Base-by-base conservation (phyloP, 2,797 vertebrate species). In the Hafferia zeledoni region DNA sequence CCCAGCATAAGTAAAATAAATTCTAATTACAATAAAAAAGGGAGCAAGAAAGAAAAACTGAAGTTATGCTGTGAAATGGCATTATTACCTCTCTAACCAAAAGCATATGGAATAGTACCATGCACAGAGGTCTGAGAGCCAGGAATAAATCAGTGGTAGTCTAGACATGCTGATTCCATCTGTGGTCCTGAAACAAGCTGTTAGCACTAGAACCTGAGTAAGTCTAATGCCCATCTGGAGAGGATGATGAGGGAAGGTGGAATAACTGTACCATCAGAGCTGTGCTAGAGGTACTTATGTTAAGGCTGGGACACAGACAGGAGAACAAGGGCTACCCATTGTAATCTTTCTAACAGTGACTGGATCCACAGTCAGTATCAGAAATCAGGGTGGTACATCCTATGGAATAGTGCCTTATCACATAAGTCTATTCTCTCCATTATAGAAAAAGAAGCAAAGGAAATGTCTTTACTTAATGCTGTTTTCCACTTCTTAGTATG, bases 61-160 rank as follows among this genome's bases (percentile, higher is more conserved):
- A 46, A 79, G n/a, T 64, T 93, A 6, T n/a, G 33, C 59, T 72
- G n/a, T 91, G 80, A 94, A 94, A 84, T 74, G 71, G 52, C 91
- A 94, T 88, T 89, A 93, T 93, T 95, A 49, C 85, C 80, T 81
- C 82, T 77, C 43, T 91, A 93, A 94, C 67, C 91, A 76, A 78
- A 96, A 91, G 87, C 95, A 94, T 89, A 94, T 93, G 91, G 94
- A 94, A 89, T 90, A 95, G 83, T 89, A 91, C 60, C 83, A 61
- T 84, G 70, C 77, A 86, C 52, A 64, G 0, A 60, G 41, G 47
- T 86, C 93, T 91, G 74, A 91, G 43, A 93, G 83, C 87, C 94
- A 96, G 94, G 77, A 96, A 94, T 94, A 95, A 94, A 86, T 95
- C 95, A 87, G 27, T 63, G 47, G 31, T 95, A 72, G 88, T 94